A percentile compares a stretch with the other conserved stretches of the same genome.
Conservation (phyloP, 2,797 vertebrate species). For the Margarornis squamiger region DNA sequence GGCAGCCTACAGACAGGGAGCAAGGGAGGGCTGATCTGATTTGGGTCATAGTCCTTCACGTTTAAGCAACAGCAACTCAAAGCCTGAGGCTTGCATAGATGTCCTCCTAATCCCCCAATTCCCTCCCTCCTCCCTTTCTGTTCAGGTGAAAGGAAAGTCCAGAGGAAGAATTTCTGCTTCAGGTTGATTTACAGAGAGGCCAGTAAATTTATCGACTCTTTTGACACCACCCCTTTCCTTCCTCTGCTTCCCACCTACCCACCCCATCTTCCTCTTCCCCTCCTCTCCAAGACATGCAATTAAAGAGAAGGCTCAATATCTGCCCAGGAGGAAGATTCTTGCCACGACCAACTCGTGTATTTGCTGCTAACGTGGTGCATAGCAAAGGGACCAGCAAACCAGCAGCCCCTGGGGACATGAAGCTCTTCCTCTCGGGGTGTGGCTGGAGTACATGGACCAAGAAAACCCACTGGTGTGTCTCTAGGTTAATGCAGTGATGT, state of each 20-base stretch:
- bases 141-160: constrained; percentile 68
- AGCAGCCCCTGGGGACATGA: not conserved
- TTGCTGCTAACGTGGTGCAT: constrained; percentile 38
- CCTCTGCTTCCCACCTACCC: not conserved
- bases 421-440: not conserved
- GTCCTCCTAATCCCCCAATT: not conserved
- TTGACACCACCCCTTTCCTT: constrained; percentile 54
- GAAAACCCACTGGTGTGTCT: constrained; percentile 19
- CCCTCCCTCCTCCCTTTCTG: constrained; percentile 42
- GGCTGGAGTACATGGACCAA: constrained; percentile 41
- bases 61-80: not conserved
- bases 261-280: not conserved
- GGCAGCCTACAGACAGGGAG: not conserved
- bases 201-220: constrained; percentile 62
- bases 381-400: constrained; percentile 53
- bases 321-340: constrained; percentile 53
- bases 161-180: constrained; percentile 67
- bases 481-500: constrained; percentile 21
- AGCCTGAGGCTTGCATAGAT: not conserved
- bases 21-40: not conserved
- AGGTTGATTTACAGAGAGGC: constrained; percentile 66
- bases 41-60: not conserved
- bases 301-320: constrained; percentile 35
- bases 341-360: not conserved
- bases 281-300: constrained; percentile 35